Evolutionary conservation across 2,797 vertebrate genomes (phyloP).

Genomic region (Sebastes trivittatus): DNA sequence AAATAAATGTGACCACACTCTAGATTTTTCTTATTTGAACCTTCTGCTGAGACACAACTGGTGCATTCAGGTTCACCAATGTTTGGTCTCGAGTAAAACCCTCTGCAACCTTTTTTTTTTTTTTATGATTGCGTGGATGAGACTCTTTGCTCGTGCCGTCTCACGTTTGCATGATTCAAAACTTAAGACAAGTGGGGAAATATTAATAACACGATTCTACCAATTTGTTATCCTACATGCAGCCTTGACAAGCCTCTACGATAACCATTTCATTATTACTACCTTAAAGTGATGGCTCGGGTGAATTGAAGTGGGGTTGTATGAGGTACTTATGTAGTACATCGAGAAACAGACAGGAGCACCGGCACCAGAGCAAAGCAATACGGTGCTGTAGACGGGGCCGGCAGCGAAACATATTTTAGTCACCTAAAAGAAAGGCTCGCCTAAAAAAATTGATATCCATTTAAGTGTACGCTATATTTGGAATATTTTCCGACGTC

Average conservation of each 20-base stretch:
- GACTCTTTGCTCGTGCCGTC: neutral
- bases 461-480: too few species aligned
- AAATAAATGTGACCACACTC: neutral
- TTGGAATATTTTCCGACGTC: too few species aligned
- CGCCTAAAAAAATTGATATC: too few species aligned
- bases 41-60: neutral
- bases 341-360: too few species aligned
- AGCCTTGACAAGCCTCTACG: constrained; percentile 15
- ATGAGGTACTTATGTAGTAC: too few species aligned
- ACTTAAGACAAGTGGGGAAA: constrained; percentile 16
- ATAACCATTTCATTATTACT: constrained; percentile 31
- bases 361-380: too few species aligned
- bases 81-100: constrained; percentile 1
- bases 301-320: too few species aligned
- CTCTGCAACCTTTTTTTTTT: neutral
- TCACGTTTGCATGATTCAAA: constrained; percentile 17
- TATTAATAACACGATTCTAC: constrained; percentile 15
- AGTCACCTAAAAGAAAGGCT: too few species aligned
- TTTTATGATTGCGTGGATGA: neutral
- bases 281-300: neutral
- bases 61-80: constrained; percentile 11
- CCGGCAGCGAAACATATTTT: too few species aligned
- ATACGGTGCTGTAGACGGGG: too few species aligned
- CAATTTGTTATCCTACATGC: constrained; percentile 24
- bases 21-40: neutral